Conservation (phyloP, 2,113 vertebrate genomes). For the Pelvicachromis taeniatus region DNA sequence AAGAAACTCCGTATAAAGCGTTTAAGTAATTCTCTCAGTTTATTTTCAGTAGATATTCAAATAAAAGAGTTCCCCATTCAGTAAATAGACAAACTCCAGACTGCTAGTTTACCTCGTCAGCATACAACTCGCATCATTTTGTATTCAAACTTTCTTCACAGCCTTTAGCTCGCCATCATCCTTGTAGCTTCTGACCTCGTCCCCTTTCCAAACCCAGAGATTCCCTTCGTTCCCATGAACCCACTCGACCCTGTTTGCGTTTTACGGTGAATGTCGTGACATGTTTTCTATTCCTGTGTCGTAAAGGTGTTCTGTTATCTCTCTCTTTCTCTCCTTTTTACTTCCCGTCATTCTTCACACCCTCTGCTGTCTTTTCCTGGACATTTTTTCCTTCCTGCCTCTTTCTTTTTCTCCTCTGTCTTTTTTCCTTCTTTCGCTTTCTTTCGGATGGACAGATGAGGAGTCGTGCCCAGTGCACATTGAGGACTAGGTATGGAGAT, state of each 20-base stretch:
- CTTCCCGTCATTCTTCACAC: constrained; percentile 13
- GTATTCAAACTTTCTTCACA: background rate
- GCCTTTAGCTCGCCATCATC: constrained; percentile 35
- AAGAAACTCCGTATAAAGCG: background rate
- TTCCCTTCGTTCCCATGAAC: background rate
- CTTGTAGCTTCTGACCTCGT: background rate
- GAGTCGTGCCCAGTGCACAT: constrained; percentile 93
- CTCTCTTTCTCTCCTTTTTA: constrained; percentile 47
- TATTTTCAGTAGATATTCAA: background rate
- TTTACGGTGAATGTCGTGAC: constrained; percentile 29
- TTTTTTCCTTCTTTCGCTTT: constrained; percentile 47
- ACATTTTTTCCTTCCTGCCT: background rate
- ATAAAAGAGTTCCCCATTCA: background rate
- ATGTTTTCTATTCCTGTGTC: constrained; percentile 63
- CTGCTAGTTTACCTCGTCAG: background rate
- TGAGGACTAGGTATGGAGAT: constrained; percentile 90
- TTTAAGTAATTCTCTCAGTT: background rate
- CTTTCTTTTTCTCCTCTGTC: background rate
- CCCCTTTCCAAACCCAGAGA: background rate
- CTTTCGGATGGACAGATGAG: constrained; percentile 83
- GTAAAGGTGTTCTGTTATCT: constrained; percentile 75
- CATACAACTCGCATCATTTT: background rate
- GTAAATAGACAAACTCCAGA: background rate
- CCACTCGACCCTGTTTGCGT: constrained; percentile 1
- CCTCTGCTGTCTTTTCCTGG: constrained; percentile 41